Evolutionary conservation across 2,113 vertebrate genomes (phyloP), one percentile per base, ranked within the genome.

Genomic region (Pangasianodon hypophthalmus): DNA sequence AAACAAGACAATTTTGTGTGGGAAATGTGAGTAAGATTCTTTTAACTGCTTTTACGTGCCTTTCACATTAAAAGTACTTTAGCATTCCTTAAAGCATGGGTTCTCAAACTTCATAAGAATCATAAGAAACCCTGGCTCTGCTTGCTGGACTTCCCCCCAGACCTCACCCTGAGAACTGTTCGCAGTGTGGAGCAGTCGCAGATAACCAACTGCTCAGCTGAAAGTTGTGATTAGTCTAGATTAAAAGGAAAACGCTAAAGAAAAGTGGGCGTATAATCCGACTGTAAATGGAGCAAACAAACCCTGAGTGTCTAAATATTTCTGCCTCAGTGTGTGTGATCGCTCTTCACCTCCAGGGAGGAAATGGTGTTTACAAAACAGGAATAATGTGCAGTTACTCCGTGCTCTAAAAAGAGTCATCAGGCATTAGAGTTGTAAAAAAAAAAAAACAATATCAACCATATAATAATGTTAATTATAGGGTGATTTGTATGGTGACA

Each of bases 381-480:
- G 80, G 6, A 32, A 41, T 84, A 75, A 88, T 58, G 81, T 58
- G 81, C 81, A 84, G 60, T 73, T 83, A 54, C 24, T 29, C 46
- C 9, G 54, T 16, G 73, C 48, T 48, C 26, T 21, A 88, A 64
- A 88, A 11, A 80, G 52, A 80, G 44, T 67, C 62, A n/a, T 67
- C 60, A 82, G 26, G 8, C 21, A 44, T 7, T 48, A 6, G 11
- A 11, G 1, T 6, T 50, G 10, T 44, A 24, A 44, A 46, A 46
- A 77, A 75, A 46, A 48, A 5, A n/a, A 16, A 77, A 77, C 24
- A 67, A 56, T 46, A 73, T 16, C 0, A 75, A 46, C 7, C 37
- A 24, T 62, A 75, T 19, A 88, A 75, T 89, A 60, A 85, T 77
- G 37, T 75, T 89, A 75, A 85, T 85, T 77, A 85, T 37, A 50